Evolutionary conservation across 2,113 vertebrate genomes (phyloP), one percentile per base, ranked within the genome.

Genomic region (Dicrurus megarhynchus): DNA sequence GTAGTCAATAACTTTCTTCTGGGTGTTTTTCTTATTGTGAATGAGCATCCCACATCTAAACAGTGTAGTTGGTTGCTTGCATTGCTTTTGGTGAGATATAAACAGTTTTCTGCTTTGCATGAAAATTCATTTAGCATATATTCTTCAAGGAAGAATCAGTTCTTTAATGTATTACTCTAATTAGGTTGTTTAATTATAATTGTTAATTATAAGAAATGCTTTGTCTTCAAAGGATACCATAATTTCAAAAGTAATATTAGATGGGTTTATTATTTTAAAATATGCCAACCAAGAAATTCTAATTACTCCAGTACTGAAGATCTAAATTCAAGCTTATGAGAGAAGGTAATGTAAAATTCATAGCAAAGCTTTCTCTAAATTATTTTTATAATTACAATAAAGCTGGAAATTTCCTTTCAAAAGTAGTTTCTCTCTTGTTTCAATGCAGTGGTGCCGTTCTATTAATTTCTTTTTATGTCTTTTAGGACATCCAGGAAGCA

Each of bases 401-500:
- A 69, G 21, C 13, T 21, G 7, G 18, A 47, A 70, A 59, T 24
- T 57, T 68, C 20, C 11, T 90, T 90, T 68, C 53, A 32, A 27
- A 56, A 68, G 10, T 16, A 44, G 14, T 50, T 83, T 76, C 10
- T 78, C 8, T 12, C 6, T 80, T 30, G 8, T 57, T 79, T 9
- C 21, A 35, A 6, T 47, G 30, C 21, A 64, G 0, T 0, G 1
- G 13, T 79, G 20, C 52, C 18, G 7, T 73, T 55, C 41, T 73
- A 0, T 57, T 71, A 0, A 79, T 56, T 63, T 59, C 4, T 47
- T 39, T 82, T 35, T 56, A 18, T 83, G 53, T 60, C 84, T 61
- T 61, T 84, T 73, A 99, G 99, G 99, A 99, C 95, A 99, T 99
- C 59, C 99, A 99, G 47, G 99, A 99, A 93, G 99, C 99, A 33